Base-by-base conservation (phyloP, 2,888 invertebrate species). In the Zygothrica quintamaculata region DNA sequence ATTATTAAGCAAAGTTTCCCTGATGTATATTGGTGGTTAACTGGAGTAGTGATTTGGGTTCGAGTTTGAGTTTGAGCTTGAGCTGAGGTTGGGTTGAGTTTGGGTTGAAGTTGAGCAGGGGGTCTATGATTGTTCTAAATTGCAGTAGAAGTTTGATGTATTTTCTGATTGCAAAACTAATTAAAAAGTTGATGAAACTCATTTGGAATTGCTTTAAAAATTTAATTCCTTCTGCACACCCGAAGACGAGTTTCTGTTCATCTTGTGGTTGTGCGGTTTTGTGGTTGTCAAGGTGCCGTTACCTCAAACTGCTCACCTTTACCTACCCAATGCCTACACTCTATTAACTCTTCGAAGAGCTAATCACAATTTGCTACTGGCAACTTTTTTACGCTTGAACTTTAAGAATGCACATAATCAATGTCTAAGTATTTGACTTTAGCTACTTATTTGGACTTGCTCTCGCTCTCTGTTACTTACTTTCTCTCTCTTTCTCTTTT, bases 121-220 rank as follows among this genome's bases (percentile, higher is more conserved):
- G 18, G 2, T 52, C 39, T 40, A 44, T 59, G 61, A 61, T 66
- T 71, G 61, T 40, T 53, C 58, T 42, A 56, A 72, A 61, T 72
- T 72, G 61, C 47, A 47, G 55, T 18, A 12, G 64, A 72, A 75
- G 67, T 66, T 76, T 65, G 43, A 65, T 66, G 64, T 69, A n/a
- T 57, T 62, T 72, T 77, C 74, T 71, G 85, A 82, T 82, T 77
- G 85, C 79, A 73, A 82, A 82, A 82, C 82, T 82, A 82, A 82
- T 82, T 82, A 82, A 82, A 82, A 84, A 82, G 82, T 84, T 84
- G 65, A 78, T 80, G 60, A 77, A 81, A 77, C 68, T 81, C 69
- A 73, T 64, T 76, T 65, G 69, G 50, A 48, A 78, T 84, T 76
- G 64, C 78, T 72, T 78, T 71, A 70, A 80, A 75, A 73, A 68